Base-by-base conservation (phyloP, 2,113 vertebrate species). In the Athene cunicularia region DNA sequence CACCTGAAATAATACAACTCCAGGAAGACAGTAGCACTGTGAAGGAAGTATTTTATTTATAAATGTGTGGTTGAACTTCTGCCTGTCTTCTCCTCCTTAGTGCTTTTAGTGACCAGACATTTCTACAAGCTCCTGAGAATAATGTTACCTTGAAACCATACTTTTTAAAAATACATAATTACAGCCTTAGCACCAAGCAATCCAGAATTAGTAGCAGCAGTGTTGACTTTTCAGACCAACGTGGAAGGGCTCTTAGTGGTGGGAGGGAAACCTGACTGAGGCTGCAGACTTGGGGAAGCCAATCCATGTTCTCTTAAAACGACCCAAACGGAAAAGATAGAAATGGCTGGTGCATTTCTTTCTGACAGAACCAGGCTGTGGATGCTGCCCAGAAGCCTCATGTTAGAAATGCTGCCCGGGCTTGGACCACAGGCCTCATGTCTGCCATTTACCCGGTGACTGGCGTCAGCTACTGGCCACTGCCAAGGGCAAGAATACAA, bases 371-470 rank as follows among this genome's bases (percentile, higher is more conserved):
- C 1, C 3, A 23, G 22, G 28, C 41, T 32, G n/a, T 7, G n/a
- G 60, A 3, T 49, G 0, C 45, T 19, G 9, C 7, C n/a, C 0
- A 0, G 85, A 66, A 55, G n/a, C 68, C 56, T 70, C 9, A 0
- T 2, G 2, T 14, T 49, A 33, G 62, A 22, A 59, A 21, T 0
- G 21, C 45, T 53, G 50, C 26, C 35, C 1, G 3, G 33, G 27
- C 66, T 35, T 8, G 35, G n/a, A 6, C 58, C 14, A 0, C 8
- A 1, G 14, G 28, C 14, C 50, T 35, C 27, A 2, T 43, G 62
- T 9, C 59, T 68, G 41, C 45, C 6, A 0, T 37, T 81, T 28
- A 17, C 56, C 32, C 52, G 12, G 76, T 45, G 73, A 52, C 62
- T 59, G 77, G 94, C 85, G 19, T 55, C 79, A 33, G 74, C 81